A percentile compares a stretch with the other conserved stretches of the same genome.
These are phyloP conservation scores for Leptogaster cylindrica DNA, from an alignment of 2,888 invertebrate species.

Conservation along the genomic window DNA sequence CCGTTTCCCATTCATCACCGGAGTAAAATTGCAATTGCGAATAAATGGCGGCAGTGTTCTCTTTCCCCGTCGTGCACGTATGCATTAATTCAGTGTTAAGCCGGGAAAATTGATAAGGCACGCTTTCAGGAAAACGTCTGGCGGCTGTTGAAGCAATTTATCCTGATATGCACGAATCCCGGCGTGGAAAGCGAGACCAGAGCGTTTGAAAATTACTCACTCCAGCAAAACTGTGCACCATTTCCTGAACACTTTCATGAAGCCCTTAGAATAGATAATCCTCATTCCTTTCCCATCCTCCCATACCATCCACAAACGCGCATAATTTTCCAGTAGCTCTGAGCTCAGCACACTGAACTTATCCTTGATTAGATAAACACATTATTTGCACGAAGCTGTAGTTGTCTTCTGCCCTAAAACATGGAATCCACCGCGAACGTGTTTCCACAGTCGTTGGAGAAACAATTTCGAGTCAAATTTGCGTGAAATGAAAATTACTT, in stretches of 20 bases:
- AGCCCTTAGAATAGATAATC: not conserved
- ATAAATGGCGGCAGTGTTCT: not conserved
- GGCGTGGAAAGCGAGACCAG: not conserved
- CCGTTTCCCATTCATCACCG: constrained; percentile 33
- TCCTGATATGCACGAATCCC: constrained; percentile 33
- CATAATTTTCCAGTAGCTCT: no score
- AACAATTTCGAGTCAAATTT: constrained; percentile 14
- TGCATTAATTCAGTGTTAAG: constrained; percentile 45
- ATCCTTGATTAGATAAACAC: not conserved
- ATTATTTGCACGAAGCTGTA: not conserved
- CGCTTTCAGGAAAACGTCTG: constrained; percentile 46
- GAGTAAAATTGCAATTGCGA: constrained; percentile 25
- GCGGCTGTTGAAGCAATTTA: constrained; percentile 22
- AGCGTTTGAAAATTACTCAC: constrained; percentile 20
- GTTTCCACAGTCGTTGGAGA: not conserved
- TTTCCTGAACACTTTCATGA: not conserved
- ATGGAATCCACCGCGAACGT: not conserved
- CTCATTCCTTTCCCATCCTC: no score
- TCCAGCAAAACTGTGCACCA: not conserved
- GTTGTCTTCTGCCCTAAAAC: not conserved
- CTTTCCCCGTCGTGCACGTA: constrained; percentile 12
- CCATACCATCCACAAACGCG: no score
- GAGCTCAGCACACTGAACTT: no score
- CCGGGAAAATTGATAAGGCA: constrained; percentile 49
- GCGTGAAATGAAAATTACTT: constrained; percentile 17